Evolutionary conservation across 2,888 invertebrate genomes (phyloP), one percentile per base, ranked within the genome.

Genomic region (Kryphioiulus occultus): DNA sequence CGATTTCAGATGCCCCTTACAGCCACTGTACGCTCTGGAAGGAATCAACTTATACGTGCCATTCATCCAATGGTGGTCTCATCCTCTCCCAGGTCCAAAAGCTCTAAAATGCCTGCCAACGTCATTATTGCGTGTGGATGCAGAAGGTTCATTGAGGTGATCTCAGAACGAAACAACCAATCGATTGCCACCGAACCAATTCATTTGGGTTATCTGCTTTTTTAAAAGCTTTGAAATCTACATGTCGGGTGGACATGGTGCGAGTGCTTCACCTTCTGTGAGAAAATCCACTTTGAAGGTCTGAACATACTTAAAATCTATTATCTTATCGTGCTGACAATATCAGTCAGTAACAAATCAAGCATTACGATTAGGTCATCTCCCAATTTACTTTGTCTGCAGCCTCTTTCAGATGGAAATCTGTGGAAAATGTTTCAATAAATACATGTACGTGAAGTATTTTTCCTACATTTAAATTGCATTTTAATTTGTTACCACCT

Each of bases 1-100:
- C 68, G 68, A 68, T 68, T 68, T 68, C 68, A 68, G 68, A 68
- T 68, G 68, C 68, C 68, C 68, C 68, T 68, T 68, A 10, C 68
- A 26, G 68, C 68, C 68, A 26, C 68, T 68, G 68, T 68, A 59
- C 7, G 39, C 39, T 39, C 39, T 39, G 59, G 59, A 59, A 68
- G 68, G 68, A 68, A 68, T 68, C 68, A 68, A 68, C 68, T 68
- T 68, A 22, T 22, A 26, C 68, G 68, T 68, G 68, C 10, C 68
- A 68, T 68, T 68, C 68, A 68, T 26, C 26, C 68, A 26, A 68
- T 26, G 68, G 68, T 26, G 26, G 68, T 68, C 68, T 68, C 68
- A 68, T 68, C 68, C 68, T 68, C 19, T 26, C 19, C 26, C 15
- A 44, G 44, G 44, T 44, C 19, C 68, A 22, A 68, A 68, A 19